Percentiles rank a stretch among this genome's conserved stretches.
These are phyloP conservation scores for Callorhinus ursinus DNA, from an alignment of 2,113 vertebrate genomes.

Conservation along the genomic window DNA sequence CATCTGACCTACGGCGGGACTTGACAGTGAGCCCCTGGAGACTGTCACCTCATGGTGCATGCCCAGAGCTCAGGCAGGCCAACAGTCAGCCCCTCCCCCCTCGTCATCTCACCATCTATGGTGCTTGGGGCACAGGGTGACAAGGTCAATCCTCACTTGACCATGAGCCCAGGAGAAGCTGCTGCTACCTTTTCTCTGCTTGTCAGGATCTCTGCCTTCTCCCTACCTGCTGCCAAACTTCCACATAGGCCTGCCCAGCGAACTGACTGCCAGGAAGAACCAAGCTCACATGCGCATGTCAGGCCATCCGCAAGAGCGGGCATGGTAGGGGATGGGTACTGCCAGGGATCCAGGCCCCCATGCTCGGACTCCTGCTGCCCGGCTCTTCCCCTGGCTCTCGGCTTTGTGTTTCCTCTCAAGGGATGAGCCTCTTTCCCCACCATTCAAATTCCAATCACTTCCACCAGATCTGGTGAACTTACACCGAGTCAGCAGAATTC, in stretches of 20 bases:
- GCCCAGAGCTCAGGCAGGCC: background rate
- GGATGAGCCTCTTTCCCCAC: background rate
- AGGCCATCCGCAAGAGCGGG: background rate
- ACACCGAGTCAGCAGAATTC: background rate
- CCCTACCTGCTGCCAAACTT: background rate
- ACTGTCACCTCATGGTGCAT: accelerated
- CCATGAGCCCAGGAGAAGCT: background rate
- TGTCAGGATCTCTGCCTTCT: background rate
- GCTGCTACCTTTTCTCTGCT: background rate
- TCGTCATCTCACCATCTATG: background rate
- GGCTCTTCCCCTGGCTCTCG: too few species aligned
- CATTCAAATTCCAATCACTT: background rate
- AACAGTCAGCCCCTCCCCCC: background rate
- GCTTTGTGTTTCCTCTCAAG: background rate
- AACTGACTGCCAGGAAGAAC: background rate
- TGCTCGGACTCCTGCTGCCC: accelerated
- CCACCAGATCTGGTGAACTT: too few species aligned
- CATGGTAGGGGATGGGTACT: background rate
- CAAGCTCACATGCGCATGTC: background rate
- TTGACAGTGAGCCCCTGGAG: background rate
- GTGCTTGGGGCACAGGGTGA: accelerated
- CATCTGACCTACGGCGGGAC: accelerated
- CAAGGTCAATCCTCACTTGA: accelerated
- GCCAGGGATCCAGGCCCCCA: too few species aligned
- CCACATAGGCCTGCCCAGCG: background rate